Base-by-base conservation (phyloP, 1,140 invertebrate species). In the Piezodorus guildinii region DNA sequence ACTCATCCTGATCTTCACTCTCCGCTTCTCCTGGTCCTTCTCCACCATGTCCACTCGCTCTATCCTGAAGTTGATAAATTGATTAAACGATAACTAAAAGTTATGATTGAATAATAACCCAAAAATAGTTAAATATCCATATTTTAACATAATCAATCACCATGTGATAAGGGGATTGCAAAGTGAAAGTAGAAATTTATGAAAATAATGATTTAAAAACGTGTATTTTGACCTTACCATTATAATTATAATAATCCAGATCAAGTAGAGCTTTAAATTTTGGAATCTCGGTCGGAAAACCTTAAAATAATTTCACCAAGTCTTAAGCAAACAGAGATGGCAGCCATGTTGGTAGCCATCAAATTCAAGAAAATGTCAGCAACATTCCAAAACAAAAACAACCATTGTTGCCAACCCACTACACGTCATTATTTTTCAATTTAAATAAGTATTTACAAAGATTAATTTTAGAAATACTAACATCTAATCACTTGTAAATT, bases 301-400 rank as follows among this genome's bases (percentile, higher is more conserved):
- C 54, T 58, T 52, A 58, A 45, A 25, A 64, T 64, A 44, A 60
- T 64, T 64, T 64, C 63, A 59, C 63, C 63, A 19, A 64, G 54
- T 8, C 63, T 45, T 14, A 46, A 16, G 58, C 52, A 58, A n/a
- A 59, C 17, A 58, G 8, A 54, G n/a, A 46, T 21, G 9, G 63
- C 63, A 15, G 63, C 63, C 63, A 64, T 64, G 10, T 64, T 59
- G 3, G 5, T 43, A n/a, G n/a, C 21, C 14, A 43, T 43, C 6
- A 30, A n/a, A 43, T 30, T 30, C 9, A 30, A 9, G 30, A 30
- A 30, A 30, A 30, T 30, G 9, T 30, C 30, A 39, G 34, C 12
- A 10, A 39, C 34, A 39, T 39, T 39, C 34, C 34, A 6, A 30
- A 39, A 39, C 34, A 39, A 39, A 5, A 39, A 39, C 34, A 39